Evolutionary conservation across 2,113 vertebrate species (phyloP), one percentile per base, ranked within the genome.

Genomic region (Bambusicola thoracicus): DNA sequence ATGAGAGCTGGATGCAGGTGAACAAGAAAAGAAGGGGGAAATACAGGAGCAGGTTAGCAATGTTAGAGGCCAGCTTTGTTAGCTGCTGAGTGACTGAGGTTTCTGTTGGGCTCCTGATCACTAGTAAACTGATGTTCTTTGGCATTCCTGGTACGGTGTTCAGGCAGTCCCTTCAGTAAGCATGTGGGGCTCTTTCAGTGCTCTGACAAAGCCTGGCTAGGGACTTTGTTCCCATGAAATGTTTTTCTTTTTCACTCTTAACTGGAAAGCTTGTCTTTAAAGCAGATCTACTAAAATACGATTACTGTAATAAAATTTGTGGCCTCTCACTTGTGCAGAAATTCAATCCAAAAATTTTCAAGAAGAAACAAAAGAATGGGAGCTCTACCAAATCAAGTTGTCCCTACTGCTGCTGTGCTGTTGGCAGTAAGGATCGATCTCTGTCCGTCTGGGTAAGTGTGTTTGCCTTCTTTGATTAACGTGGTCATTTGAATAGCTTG

Each of bases 321-420:
- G 59, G 17, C 77, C 49, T 96, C 49, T 97, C 30, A 67, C 68
- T 77, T 94, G 17, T 95, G 81, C 72, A 99, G 99, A 99, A 99
- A 98, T 99, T 99, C 96, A 99, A 99, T 95, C 99, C 99, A 51
- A 99, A 99, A 98, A 99, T 99, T 96, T 99, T 99, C 87, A 99
- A 99, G 96, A 99, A 99, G 98, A 99, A 99, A 90, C 99, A 99
- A 92, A 99, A 99, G 96, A 99, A 99, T 24, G 99, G 99, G 72
- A 99, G 99, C 93, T 98, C 99, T n/a, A 97, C 98, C 1, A 99
- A 99, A 83, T 98, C 99, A 18, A 98, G 98, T 91, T 99, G 98
- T 92, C 99, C 99, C 0, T 99, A 99, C 97, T 99, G 99, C 97
- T 99, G 99, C 96, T 99, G 99, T 81, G 99, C 99, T 1, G 99